Conservation (phyloP, 2,113 vertebrate genomes). For the Prionailurus bengalensis region DNA sequence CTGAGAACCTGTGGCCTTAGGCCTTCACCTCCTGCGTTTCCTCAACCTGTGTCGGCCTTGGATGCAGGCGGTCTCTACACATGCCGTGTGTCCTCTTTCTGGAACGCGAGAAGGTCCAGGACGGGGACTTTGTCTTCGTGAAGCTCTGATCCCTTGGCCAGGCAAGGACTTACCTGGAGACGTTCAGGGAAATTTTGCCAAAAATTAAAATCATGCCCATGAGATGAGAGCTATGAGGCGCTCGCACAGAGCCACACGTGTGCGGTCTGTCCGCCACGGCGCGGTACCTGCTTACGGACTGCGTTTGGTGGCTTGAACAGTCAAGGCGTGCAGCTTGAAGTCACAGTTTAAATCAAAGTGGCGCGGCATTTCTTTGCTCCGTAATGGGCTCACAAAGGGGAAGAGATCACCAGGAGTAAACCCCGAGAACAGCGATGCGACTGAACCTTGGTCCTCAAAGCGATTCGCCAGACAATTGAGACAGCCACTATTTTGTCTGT, state of each 20-base stretch:
- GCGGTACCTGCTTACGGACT: rapidly evolving
- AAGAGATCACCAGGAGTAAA: background rate
- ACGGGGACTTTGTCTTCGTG: rapidly evolving
- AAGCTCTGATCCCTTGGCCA: background rate
- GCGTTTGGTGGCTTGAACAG: background rate
- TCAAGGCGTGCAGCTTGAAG: rapidly evolving
- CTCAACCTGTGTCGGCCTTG: too few relatives aligned
- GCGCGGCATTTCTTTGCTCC: background rate
- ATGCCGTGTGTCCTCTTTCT: rapidly evolving
- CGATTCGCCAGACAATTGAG: background rate
- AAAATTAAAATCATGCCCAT: background rate
- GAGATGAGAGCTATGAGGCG: rapidly evolving
- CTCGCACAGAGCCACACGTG: rapidly evolving
- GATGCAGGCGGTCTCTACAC: rapidly evolving
- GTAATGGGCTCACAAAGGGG: background rate
- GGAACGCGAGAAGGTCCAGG: rapidly evolving
- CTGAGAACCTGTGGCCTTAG: rapidly evolving
- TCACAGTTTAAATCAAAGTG: background rate
- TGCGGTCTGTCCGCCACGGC: rapidly evolving
- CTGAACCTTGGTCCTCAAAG: background rate
- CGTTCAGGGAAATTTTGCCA: background rate
- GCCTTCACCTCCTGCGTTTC: rapidly evolving
- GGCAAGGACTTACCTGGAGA: background rate
- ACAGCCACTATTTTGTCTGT: background rate
- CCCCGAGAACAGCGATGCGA: background rate